Percentiles rank a stretch among this genome's conserved stretches.
Evolutionary conservation across 2,113 vertebrate genomes (phyloP).

Genomic region (Poeciliopsis prolifica): DNA sequence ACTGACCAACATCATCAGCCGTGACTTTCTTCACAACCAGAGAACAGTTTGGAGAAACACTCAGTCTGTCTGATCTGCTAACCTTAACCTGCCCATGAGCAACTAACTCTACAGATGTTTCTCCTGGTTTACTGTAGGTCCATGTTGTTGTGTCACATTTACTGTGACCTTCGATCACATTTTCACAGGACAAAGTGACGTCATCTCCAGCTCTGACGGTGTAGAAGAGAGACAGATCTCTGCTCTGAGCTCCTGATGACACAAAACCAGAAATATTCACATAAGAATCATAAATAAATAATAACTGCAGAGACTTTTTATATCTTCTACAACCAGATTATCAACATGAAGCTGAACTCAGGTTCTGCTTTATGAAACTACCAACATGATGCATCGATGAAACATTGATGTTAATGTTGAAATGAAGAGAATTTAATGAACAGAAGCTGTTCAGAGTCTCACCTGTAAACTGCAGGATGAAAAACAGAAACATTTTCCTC

Average conservation of each 20-base stretch:
- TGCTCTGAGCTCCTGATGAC: background rate
- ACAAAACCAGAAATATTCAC: too few species aligned
- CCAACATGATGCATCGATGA: background rate
- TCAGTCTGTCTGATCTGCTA: constrained; percentile 5
- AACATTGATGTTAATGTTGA: background rate
- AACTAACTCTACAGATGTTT: background rate
- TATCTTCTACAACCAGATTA: too few species aligned
- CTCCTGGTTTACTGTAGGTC: rapidly evolving
- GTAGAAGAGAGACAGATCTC: background rate
- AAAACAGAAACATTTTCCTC: too few species aligned
- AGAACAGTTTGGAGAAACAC: constrained; percentile 10
- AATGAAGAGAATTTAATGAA: background rate
- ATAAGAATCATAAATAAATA: too few species aligned
- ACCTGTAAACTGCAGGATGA: too few species aligned
- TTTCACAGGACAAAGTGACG: constrained; percentile 10
- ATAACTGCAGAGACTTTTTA: too few species aligned
- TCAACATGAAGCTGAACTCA: background rate
- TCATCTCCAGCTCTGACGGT: constrained; percentile 14
- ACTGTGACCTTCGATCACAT: background rate
- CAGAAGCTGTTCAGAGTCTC: background rate
- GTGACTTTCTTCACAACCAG: constrained; percentile 7
- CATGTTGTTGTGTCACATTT: background rate
- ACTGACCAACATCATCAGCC: background rate
- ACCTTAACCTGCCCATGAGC: rapidly evolving
- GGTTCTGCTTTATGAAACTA: background rate